Percentiles rank a stretch among this genome's conserved stretches.
Conservation (phyloP, 35 echinoderm and acorn worm species). For the Acanthaster planci region DNA sequence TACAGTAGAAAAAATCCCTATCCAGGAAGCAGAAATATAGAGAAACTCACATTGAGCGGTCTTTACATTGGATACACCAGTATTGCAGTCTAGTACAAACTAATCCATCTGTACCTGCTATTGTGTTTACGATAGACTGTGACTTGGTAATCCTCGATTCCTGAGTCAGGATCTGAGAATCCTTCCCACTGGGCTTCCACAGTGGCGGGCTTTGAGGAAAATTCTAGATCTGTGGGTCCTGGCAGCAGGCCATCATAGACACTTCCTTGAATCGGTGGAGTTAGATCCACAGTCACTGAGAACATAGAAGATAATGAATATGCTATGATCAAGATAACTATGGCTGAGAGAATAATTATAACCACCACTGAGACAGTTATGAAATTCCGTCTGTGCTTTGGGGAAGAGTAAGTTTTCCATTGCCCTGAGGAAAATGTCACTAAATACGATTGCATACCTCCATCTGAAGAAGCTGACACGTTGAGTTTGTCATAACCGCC, state of each 20-base stretch:
- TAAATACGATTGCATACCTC: constrained; percentile 13
- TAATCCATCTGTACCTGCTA: background rate
- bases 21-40: no score
- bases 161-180: constrained; percentile 50
- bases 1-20: no score
- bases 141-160: constrained; percentile 41
- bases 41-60: no score
- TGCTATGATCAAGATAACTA: no score
- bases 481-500: constrained; percentile 47
- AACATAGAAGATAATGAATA: background rate
- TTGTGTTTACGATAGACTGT: constrained; percentile 33
- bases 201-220: constrained; percentile 48
- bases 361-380: background rate
- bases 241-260: constrained; percentile 31
- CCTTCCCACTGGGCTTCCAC: constrained; percentile 39
- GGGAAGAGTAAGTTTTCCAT: no score
- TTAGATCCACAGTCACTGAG: constrained; percentile 42
- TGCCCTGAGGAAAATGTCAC: no score
- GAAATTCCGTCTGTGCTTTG: background rate
- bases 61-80: no score
- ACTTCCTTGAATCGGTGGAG: constrained; percentile 44
- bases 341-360: no score
- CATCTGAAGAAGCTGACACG: constrained; percentile 42
- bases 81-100: no score
- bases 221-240: constrained; percentile 10